Evolutionary conservation across 1,140 invertebrate genomes (phyloP).

Genomic region (Apolygus lucorum): DNA sequence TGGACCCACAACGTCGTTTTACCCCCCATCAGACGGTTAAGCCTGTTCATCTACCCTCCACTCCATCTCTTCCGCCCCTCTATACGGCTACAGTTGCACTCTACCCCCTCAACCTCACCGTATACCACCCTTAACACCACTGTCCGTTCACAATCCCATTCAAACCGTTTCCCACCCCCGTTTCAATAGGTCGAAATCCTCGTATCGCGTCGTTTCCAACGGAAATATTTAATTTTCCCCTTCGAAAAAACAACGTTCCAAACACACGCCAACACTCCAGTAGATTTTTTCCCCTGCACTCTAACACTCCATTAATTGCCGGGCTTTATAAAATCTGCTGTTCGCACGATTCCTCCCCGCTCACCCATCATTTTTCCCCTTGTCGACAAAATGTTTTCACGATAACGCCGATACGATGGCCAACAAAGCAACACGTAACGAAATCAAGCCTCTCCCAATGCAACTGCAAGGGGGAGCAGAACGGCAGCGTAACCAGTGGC

Average conservation of each 20-base stretch:
- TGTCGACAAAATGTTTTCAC: no score
- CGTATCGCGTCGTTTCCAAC: not conserved
- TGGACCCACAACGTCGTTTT: not conserved
- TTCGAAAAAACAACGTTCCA: not conserved
- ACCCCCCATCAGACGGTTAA: not conserved
- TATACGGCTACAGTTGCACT: not conserved
- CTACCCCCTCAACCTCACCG: constrained; percentile 5
- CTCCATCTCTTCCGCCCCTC: not conserved
- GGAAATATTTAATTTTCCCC: not conserved
- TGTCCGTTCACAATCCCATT: not conserved
- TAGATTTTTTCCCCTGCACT: not conserved
- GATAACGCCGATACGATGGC: no score
- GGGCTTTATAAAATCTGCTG: not conserved
- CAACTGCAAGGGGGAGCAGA: no score
- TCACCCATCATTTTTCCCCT: not conserved
- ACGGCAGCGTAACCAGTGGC: no score
- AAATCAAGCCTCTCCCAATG: no score
- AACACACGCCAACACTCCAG: not conserved
- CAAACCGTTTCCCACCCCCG: not conserved
- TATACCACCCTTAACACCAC: not conserved
- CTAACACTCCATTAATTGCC: not conserved
- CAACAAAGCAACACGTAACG: no score
- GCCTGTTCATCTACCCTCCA: no score
- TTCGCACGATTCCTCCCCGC: not conserved
- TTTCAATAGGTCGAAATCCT: not conserved